A percentile compares a stretch with the other conserved stretches of the same genome.
These are phyloP conservation scores for Ochlodes sylvanus DNA, from an alignment of 2,888 invertebrate genomes.

Conservation along the genomic window DNA sequence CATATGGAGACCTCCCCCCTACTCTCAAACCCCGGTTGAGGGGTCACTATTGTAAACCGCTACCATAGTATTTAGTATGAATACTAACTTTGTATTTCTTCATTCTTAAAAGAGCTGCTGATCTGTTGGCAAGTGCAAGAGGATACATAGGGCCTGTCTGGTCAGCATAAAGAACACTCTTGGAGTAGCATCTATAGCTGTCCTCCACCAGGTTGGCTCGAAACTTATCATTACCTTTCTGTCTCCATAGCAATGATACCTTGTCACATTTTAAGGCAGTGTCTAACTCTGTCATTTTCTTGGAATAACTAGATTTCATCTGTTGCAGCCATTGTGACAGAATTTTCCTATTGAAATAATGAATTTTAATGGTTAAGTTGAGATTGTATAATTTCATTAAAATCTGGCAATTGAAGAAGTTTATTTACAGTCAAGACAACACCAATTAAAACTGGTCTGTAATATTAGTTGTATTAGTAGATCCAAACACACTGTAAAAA, in stretches of 20 bases:
- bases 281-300: slow-evolving; percentile 57
- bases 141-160: slow-evolving; percentile 83
- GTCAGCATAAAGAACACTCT: slow-evolving; percentile 86
- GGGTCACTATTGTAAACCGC: no score
- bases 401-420: no score
- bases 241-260: slow-evolving; percentile 70
- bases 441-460: no score
- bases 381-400: not conserved
- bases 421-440: no score
- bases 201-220: slow-evolving; percentile 76
- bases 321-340: slow-evolving; percentile 69
- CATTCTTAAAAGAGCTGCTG: slow-evolving; percentile 86
- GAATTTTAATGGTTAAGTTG: not conserved
- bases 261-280: slow-evolving; percentile 69
- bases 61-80: no score
- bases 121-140: slow-evolving; percentile 88
- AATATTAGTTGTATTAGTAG: no score
- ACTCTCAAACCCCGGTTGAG: no score
- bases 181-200: slow-evolving; percentile 86
- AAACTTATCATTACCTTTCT: slow-evolving; percentile 86
- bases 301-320: slow-evolving; percentile 65
- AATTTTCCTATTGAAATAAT: slow-evolving; percentile 59
- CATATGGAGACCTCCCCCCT: no score
- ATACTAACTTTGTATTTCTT: slow-evolving; percentile 83
- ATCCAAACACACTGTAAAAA: no score